phyloP scores from a whole-genome alignment of 2,888 invertebrate species.

The Thumatha senex region DNA sequence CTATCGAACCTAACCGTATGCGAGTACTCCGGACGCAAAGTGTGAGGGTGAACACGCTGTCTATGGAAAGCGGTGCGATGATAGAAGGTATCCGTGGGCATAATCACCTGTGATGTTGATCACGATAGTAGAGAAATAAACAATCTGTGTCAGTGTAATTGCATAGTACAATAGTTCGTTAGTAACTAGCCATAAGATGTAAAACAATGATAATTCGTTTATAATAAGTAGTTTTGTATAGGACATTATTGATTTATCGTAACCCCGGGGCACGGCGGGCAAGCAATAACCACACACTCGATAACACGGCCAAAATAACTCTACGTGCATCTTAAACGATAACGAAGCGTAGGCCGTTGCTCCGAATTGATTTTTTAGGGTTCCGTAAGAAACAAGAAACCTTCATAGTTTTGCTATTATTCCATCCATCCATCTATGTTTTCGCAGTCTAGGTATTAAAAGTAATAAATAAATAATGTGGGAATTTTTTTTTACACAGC shows the following conservation, averaged over 20 bases:
- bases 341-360: conserved; percentile 48
- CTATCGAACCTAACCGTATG: too few species aligned
- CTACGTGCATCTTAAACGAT: conserved; percentile 64
- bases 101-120: conserved; percentile 18
- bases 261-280: conserved; percentile 56
- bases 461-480: background rate
- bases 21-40: too few species aligned
- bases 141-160: conserved; percentile 32
- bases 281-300: conserved; percentile 23
- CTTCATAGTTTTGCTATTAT: too few species aligned
- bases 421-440: background rate
- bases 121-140: conserved; percentile 23
- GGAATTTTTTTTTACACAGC: too few species aligned
- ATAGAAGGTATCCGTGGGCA: too few species aligned
- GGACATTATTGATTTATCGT: conserved; percentile 73
- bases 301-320: conserved; percentile 80
- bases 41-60: too few species aligned
- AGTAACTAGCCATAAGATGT: conserved; percentile 48
- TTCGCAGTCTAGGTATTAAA: background rate
- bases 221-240: conserved; percentile 32
- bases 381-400: too few species aligned
- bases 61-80: too few species aligned
- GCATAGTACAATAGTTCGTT: conserved; percentile 36
- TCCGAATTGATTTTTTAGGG: conserved; percentile 50
- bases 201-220: conserved; percentile 63